Percentiles rank a stretch among this genome's conserved stretches.
Evolutionary conservation across 1,140 invertebrate species (phyloP).

Genomic region (Ctenoplectra terminalis): DNA sequence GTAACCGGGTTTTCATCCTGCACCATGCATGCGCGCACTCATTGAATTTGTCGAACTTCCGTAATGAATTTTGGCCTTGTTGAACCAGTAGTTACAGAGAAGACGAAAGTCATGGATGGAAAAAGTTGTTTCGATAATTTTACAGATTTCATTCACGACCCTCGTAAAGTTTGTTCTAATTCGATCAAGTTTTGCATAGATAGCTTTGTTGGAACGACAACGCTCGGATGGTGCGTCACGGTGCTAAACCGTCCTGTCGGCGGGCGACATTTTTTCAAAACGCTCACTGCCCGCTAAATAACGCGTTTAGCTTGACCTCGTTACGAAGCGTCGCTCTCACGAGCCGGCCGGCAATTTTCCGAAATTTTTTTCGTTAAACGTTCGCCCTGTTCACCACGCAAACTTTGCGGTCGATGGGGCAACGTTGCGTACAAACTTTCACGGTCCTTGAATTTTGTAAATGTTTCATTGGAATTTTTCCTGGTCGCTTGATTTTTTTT

Average conservation of each 20-base stretch:
- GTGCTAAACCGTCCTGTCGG: background rate
- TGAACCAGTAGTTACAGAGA: background rate
- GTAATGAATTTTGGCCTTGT: slow-evolving; percentile 34
- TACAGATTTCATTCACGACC: slow-evolving; percentile 35
- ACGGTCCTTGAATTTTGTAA: too few species aligned
- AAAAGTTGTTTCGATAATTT: slow-evolving; percentile 53
- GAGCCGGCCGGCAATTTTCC: background rate
- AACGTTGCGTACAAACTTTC: background rate
- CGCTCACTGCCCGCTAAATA: background rate
- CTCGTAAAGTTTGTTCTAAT: slow-evolving; percentile 9
- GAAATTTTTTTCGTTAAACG: slow-evolving; percentile 20
- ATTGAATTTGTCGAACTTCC: slow-evolving; percentile 13
- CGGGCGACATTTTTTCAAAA: background rate
- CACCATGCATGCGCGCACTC: background rate
- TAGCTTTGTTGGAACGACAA: background rate
- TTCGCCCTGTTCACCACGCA: slow-evolving; percentile 6
- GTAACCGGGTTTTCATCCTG: background rate
- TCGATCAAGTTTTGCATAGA: background rate
- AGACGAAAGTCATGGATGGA: slow-evolving; percentile 32
- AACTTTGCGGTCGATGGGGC: slow-evolving; percentile 2
- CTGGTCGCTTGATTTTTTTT: background rate
- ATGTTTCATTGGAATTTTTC: too few species aligned
- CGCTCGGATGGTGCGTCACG: background rate
- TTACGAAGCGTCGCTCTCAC: background rate
- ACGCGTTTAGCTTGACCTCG: slow-evolving; percentile 10